phyloP scores from a whole-genome alignment of 2,113 vertebrate genomes.

The Capreolus pygargus region DNA sequence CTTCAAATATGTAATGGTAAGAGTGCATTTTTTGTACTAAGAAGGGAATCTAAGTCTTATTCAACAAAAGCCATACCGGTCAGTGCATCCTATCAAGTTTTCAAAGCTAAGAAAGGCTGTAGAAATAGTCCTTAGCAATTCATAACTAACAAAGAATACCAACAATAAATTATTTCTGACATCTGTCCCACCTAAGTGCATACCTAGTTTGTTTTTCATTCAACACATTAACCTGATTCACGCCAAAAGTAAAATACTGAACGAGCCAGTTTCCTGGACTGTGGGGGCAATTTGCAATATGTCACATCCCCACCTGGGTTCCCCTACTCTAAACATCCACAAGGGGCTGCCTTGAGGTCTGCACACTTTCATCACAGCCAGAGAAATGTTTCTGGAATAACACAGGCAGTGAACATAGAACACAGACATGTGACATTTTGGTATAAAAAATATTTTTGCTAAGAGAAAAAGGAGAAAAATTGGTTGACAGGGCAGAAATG shows the following conservation, averaged over 20 bases:
- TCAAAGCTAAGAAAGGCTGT: background rate
- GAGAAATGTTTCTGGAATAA: background rate
- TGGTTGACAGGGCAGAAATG: background rate
- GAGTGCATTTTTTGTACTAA: background rate
- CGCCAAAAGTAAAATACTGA: background rate
- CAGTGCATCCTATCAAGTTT: background rate
- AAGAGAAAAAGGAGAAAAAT: background rate
- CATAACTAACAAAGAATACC: background rate
- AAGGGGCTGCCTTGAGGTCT: background rate
- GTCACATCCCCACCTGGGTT: background rate
- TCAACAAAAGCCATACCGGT: background rate
- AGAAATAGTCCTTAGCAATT: background rate
- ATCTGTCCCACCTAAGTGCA: background rate
- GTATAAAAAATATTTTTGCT: background rate
- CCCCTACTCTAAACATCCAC: background rate
- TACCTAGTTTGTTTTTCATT: background rate
- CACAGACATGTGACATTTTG: background rate
- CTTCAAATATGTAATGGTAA: conserved; percentile 3
- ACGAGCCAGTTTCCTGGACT: background rate
- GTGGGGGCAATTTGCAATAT: background rate
- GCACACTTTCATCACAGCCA: background rate
- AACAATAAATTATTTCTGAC: background rate
- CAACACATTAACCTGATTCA: background rate
- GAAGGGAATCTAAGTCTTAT: background rate
- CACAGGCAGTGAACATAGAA: background rate